These are phyloP conservation scores for Apamea sordens DNA, from an alignment of 2,888 invertebrate genomes.

Conservation along the genomic window DNA sequence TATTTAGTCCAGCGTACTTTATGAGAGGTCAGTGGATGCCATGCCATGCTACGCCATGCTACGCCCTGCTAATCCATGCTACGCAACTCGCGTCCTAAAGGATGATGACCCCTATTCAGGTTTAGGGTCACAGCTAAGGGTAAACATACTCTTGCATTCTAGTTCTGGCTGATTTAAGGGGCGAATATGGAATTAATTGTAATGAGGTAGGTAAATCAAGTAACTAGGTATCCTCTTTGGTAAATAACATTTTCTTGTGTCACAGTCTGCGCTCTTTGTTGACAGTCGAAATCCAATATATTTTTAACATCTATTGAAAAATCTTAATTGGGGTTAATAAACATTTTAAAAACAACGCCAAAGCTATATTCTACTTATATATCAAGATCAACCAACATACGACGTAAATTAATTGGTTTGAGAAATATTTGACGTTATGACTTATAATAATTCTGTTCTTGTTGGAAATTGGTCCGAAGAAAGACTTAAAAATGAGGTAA, in stretches of 20 bases:
- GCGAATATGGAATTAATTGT: neutral
- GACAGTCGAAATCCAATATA: neutral
- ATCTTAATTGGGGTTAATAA: neutral
- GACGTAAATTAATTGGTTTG: neutral
- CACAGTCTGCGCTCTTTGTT: neutral
- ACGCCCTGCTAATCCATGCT: too few relatives aligned
- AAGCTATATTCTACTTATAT: neutral
- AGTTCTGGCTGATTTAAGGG: neutral
- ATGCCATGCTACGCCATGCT: too few relatives aligned
- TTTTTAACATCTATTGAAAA: neutral
- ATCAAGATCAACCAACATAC: neutral
- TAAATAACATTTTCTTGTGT: neutral
- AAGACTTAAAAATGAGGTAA: conserved; percentile 85
- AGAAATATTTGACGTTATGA: conserved; percentile 67
- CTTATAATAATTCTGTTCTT: conserved; percentile 82
- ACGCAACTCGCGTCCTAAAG: neutral
- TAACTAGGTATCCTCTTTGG: conserved; percentile 1
- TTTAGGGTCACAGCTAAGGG: neutral
- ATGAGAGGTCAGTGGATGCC: too few relatives aligned
- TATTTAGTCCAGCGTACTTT: too few relatives aligned
- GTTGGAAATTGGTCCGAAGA: conserved; percentile 87
- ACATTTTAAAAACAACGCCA: neutral
- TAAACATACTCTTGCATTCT: neutral
- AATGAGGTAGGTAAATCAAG: neutral
- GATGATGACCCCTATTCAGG: neutral